These are phyloP conservation scores for Cossypha dichroa DNA, from an alignment of 2,797 vertebrate genomes.

Conservation along the genomic window DNA sequence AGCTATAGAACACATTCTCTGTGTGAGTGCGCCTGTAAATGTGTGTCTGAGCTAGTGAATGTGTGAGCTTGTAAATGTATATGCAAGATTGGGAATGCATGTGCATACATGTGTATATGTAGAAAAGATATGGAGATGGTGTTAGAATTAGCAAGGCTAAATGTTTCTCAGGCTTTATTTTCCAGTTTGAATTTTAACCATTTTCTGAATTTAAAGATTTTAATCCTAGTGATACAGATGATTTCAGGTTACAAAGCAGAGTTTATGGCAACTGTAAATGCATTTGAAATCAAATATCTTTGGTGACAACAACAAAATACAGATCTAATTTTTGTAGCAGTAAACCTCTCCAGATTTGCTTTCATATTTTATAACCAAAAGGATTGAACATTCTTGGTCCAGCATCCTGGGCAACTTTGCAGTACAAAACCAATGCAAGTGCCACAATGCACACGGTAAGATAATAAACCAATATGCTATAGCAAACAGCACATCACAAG, in stretches of 20 bases:
- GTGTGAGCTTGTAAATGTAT: slow-evolving; percentile 15
- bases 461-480: not conserved
- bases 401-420: not conserved
- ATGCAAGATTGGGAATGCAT: not conserved
- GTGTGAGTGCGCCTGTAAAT: not conserved
- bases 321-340: not conserved
- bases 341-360: not conserved
- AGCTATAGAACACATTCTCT: slow-evolving; percentile 6
- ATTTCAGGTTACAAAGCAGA: slow-evolving; percentile 9
- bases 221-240: not conserved
- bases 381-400: not conserved
- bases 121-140: not conserved
- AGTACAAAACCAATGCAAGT: not conserved
- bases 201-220: not conserved
- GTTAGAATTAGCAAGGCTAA: slow-evolving; percentile 10
- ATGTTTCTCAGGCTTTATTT: slow-evolving; percentile 18
- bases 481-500: not conserved
- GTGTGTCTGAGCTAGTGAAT: not conserved
- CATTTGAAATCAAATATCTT: not conserved
- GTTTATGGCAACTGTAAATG: not conserved
- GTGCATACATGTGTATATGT: slow-evolving; percentile 33
- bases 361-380: not conserved
- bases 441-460: not conserved
- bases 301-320: not conserved
- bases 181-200: not conserved